phyloP scores from a whole-genome alignment of 2,113 vertebrate genomes.

The Blennius ocellaris region DNA sequence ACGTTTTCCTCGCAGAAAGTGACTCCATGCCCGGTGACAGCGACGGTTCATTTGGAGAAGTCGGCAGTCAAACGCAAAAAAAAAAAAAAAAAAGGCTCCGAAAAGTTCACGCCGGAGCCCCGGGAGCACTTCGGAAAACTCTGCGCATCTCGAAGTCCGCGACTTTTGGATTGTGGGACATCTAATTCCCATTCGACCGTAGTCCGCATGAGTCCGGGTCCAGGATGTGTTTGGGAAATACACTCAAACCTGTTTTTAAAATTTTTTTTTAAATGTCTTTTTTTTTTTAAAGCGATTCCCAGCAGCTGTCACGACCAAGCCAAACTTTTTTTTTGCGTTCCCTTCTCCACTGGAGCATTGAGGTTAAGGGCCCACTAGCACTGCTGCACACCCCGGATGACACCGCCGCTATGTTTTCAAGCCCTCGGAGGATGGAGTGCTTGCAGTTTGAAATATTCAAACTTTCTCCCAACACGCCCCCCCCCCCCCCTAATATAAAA shows the following conservation, averaged over 20 bases:
- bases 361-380: slow-evolving; percentile 41
- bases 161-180: too few species aligned
- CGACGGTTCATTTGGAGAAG: too few species aligned
- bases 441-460: background rate
- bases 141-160: slow-evolving; percentile 13
- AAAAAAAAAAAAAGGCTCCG: too few species aligned
- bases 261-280: slow-evolving; percentile 11
- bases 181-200: too few species aligned
- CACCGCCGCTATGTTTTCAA: slow-evolving; percentile 9
- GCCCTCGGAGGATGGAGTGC: slow-evolving; percentile 32
- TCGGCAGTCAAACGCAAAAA: too few species aligned
- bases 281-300: background rate
- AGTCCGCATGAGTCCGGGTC: slow-evolving; percentile 5
- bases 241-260: slow-evolving; percentile 25
- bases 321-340: too few species aligned
- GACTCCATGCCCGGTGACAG: background rate
- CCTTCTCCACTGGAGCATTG: background rate
- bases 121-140: too few species aligned
- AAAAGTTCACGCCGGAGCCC: too few species aligned
- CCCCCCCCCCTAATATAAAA: too few species aligned
- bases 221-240: background rate
- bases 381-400: slow-evolving; percentile 8
- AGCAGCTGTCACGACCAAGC: background rate
- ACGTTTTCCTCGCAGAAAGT: background rate
- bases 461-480: background rate